These are phyloP conservation scores for Chiloscyllium plagiosum DNA, from an alignment of 2,113 vertebrate genomes.

Conservation along the genomic window DNA sequence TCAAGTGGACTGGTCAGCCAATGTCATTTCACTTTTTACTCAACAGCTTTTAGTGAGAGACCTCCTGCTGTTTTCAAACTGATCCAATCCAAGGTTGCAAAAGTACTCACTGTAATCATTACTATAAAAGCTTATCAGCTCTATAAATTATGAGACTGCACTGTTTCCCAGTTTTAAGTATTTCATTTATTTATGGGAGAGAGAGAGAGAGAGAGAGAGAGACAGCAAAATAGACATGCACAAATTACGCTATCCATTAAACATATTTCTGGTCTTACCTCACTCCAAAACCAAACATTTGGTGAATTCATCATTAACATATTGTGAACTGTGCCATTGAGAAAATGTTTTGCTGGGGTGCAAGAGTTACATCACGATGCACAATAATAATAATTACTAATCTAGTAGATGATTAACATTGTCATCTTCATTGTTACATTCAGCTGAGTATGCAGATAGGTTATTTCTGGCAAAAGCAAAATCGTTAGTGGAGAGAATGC, in stretches of 20 bases:
- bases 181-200: background rate
- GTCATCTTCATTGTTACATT: background rate
- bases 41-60: background rate
- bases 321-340: background rate
- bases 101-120: background rate
- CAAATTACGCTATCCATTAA: background rate
- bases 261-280: background rate
- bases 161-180: background rate
- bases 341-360: no score
- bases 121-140: background rate
- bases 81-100: background rate
- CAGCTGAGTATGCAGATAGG: background rate
- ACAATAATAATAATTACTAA: background rate
- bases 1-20: background rate
- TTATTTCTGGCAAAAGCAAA: conserved; percentile 24
- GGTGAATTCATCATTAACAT: background rate
- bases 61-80: background rate
- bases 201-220: background rate
- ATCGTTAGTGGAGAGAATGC: conserved; percentile 19
- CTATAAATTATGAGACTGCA: background rate
- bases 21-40: background rate
- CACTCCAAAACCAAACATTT: background rate
- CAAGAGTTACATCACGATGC: background rate
- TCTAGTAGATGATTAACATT: background rate
- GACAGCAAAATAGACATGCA: background rate